A percentile compares a stretch with the other conserved stretches of the same genome.
These are phyloP conservation scores for Cosmia trapezina DNA, from an alignment of 2,888 invertebrate genomes.

Conservation along the genomic window DNA sequence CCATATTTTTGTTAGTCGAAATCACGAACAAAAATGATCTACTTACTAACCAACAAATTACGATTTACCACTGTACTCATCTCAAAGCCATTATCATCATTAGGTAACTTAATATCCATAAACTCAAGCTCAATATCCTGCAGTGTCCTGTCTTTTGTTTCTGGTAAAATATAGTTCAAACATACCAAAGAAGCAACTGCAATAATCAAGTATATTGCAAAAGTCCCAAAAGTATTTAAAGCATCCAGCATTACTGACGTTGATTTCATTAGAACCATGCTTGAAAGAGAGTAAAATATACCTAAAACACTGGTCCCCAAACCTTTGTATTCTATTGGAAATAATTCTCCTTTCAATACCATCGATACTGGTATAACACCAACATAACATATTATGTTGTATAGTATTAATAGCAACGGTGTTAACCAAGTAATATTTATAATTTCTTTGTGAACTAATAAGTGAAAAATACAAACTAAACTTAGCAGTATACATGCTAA, in stretches of 20 bases:
- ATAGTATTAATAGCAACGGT: constrained; percentile 40
- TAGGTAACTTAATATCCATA: constrained; percentile 33
- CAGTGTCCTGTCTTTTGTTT: constrained; percentile 55
- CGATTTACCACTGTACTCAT: not conserved
- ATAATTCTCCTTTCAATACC: constrained; percentile 56
- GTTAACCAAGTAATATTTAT: constrained; percentile 39
- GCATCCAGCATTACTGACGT: constrained; percentile 46
- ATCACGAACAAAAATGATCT: not conserved
- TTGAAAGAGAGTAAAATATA: constrained; percentile 49
- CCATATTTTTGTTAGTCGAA: not conserved
- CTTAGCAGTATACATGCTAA: constrained; percentile 38
- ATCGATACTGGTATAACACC: constrained; percentile 58
- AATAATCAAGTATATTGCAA: constrained; percentile 26
- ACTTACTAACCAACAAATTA: constrained; percentile 20
- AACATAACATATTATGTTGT: constrained; percentile 54
- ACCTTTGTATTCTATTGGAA: constrained; percentile 55
- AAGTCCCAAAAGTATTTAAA: constrained; percentile 40
- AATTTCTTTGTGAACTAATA: constrained; percentile 16
- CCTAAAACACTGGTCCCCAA: constrained; percentile 52
- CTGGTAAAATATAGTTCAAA: constrained; percentile 44
- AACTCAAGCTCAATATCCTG: constrained; percentile 55
- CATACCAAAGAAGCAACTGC: constrained; percentile 27
- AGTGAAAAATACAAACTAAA: constrained; percentile 29
- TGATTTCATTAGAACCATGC: constrained; percentile 55
- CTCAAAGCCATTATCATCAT: not conserved